A percentile compares a stretch with the other conserved stretches of the same genome.
phyloP scores from a whole-genome alignment of 1,140 invertebrate genomes.

The Littorina saxatilis region DNA sequence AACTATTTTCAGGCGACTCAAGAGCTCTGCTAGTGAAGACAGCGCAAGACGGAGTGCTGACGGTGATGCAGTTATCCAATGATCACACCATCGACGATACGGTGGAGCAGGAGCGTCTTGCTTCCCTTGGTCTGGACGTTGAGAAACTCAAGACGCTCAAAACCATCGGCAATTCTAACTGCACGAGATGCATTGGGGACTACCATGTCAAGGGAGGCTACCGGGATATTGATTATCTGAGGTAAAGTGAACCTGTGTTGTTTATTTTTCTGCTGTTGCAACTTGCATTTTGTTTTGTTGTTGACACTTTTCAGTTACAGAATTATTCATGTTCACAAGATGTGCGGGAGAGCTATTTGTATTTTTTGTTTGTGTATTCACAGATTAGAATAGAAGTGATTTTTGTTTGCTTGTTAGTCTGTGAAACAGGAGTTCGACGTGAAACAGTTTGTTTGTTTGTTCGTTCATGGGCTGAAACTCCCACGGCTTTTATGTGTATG shows the following conservation, averaged over 20 bases:
- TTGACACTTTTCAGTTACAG: too few species aligned
- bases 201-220: conserved; percentile 91
- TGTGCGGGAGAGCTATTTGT: too few species aligned
- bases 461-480: too few species aligned
- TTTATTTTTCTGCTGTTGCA: too few species aligned
- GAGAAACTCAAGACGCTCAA: conserved; percentile 77
- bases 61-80: conserved; percentile 87
- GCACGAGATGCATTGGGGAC: conserved; percentile 89
- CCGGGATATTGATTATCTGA: conserved; percentile 85
- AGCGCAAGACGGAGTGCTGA: conserved; percentile 86
- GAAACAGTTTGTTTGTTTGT: too few species aligned
- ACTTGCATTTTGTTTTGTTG: too few species aligned
- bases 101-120: conserved; percentile 86
- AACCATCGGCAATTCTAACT: conserved; percentile 77
- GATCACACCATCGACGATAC: conserved; percentile 91
- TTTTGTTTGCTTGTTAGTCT: too few species aligned
- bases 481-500: too few species aligned
- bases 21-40: conserved; percentile 89
- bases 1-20: conserved; percentile 79
- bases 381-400: too few species aligned
- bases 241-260: conserved; percentile 56
- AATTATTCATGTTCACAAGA: too few species aligned
- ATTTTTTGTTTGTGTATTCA: too few species aligned
- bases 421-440: too few species aligned
- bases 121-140: conserved; percentile 81